Percentiles rank a stretch among this genome's conserved stretches.
Evolutionary conservation across 2,888 invertebrate genomes (phyloP).

Genomic region (Mythimna albipuncta): DNA sequence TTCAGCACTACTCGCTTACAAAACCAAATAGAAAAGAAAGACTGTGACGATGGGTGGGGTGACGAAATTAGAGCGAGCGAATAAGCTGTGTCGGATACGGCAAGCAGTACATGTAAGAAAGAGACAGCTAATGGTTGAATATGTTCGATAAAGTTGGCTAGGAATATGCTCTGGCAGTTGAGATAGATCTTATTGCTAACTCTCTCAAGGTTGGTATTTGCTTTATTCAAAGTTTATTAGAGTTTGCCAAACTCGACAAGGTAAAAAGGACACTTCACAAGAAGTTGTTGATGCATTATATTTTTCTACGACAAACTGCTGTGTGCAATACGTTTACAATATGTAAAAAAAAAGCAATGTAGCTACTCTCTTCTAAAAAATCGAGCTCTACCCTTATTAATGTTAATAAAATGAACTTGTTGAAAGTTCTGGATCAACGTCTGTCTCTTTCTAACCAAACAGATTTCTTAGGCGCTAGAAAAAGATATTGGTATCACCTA

Average conservation of each 20-base stretch:
- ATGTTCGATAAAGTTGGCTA: slow-evolving; percentile 71
- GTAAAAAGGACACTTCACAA: slow-evolving; percentile 17
- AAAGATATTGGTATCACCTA: slow-evolving; percentile 37
- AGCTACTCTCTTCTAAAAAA: neutral
- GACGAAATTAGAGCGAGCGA: slow-evolving; percentile 73
- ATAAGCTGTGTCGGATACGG: slow-evolving; percentile 51
- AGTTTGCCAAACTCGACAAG: slow-evolving; percentile 15
- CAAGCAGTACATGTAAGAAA: slow-evolving; percentile 60
- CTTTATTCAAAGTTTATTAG: neutral
- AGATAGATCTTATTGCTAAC: slow-evolving; percentile 21
- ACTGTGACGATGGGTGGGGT: slow-evolving; percentile 76
- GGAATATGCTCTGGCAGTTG: slow-evolving; percentile 28
- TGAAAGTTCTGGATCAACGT: slow-evolving; percentile 12
- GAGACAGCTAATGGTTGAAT: slow-evolving; percentile 74
- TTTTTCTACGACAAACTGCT: neutral
- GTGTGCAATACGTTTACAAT: neutral
- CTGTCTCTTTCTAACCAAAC: slow-evolving; percentile 43
- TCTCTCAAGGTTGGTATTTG: neutral
- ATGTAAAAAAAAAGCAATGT: neutral
- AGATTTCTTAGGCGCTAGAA: slow-evolving; percentile 18
- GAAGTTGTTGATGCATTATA: slow-evolving; percentile 1
- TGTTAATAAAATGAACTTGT: neutral
- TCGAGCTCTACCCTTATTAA: neutral
- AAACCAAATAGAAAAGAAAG: slow-evolving; percentile 75
- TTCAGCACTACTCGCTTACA: slow-evolving; percentile 70